phyloP scores from a whole-genome alignment of 1,140 invertebrate genomes.

The Drosophila subobscura region DNA sequence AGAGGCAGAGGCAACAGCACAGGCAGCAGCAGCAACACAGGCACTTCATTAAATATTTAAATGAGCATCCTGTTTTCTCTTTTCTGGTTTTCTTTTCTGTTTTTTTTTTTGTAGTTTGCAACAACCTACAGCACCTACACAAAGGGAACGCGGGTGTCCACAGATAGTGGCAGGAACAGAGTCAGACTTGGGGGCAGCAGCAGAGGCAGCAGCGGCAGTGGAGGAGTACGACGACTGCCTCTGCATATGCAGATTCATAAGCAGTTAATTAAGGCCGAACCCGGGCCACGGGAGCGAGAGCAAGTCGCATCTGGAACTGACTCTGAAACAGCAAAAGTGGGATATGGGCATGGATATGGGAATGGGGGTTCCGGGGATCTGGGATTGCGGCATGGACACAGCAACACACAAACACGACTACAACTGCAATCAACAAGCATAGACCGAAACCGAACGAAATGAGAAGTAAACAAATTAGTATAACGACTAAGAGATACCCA shows the following conservation, averaged over 20 bases:
- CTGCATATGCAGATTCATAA: conserved; percentile 80
- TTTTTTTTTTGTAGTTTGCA: conserved; percentile 43
- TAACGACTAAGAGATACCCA: too few species aligned
- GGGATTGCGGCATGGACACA: conserved; percentile 23
- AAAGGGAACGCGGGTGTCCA: conserved; percentile 22
- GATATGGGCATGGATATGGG: conserved; percentile 10
- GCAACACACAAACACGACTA: conserved; percentile 23
- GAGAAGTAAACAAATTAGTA: conserved; percentile 8
- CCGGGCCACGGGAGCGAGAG: conserved; percentile 17
- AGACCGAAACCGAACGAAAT: conserved; percentile 13
- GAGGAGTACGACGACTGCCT: conserved; percentile 33
- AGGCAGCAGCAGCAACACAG: conserved; percentile 61
- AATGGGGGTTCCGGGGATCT: conserved; percentile 4
- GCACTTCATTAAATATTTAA: conserved; percentile 82
- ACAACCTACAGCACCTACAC: conserved; percentile 63
- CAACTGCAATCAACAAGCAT: conserved; percentile 65
- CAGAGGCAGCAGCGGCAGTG: background rate
- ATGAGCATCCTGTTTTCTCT: conserved; percentile 77
- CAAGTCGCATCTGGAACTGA: conserved; percentile 42
- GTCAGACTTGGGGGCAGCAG: background rate
- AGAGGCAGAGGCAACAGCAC: conserved; percentile 22
- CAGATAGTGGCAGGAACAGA: conserved; percentile 1
- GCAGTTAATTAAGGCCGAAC: conserved; percentile 77
- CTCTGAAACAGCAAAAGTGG: conserved; percentile 20
- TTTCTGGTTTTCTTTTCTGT: conserved; percentile 11